A percentile compares a stretch with the other conserved stretches of the same genome.
These are phyloP conservation scores for Leucoraja ocellata DNA, from an alignment of 2,797 vertebrate genomes.

Conservation along the genomic window DNA sequence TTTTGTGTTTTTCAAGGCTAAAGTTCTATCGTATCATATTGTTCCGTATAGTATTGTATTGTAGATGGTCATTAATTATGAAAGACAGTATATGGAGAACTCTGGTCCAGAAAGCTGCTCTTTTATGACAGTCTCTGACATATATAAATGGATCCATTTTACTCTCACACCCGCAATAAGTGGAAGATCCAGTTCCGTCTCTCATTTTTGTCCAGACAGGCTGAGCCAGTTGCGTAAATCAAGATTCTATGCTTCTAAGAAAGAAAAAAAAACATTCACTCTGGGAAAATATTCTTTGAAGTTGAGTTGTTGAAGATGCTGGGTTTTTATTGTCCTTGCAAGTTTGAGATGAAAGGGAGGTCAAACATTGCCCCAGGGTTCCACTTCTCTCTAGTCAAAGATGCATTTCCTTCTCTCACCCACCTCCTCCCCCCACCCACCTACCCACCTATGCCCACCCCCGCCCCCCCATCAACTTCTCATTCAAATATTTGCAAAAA, in stretches of 20 bases:
- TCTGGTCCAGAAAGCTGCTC: neutral
- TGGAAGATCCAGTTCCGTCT: neutral
- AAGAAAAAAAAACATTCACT: neutral
- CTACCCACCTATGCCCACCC: no score
- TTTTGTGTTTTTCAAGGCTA: no score
- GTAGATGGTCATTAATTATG: neutral
- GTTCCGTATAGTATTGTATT: no score
- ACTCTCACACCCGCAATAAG: neutral
- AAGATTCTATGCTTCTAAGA: no score
- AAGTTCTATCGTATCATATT: no score
- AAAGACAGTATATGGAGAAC: slow-evolving; percentile 16
- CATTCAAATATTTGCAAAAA: neutral
- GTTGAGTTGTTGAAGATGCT: neutral
- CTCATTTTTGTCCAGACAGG: neutral
- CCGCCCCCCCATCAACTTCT: neutral
- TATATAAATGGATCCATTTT: neutral
- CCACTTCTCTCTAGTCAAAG: neutral
- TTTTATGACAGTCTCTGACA: neutral
- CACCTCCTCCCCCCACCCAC: no score
- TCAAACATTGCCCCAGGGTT: neutral
- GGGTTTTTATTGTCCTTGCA: neutral
- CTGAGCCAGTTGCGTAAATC: neutral
- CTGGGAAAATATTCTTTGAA: neutral
- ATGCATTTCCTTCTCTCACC: no score
- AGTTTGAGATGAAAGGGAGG: neutral